Base-by-base conservation (phyloP, 2,113 vertebrate species). In the Miniopterus natalensis region DNA sequence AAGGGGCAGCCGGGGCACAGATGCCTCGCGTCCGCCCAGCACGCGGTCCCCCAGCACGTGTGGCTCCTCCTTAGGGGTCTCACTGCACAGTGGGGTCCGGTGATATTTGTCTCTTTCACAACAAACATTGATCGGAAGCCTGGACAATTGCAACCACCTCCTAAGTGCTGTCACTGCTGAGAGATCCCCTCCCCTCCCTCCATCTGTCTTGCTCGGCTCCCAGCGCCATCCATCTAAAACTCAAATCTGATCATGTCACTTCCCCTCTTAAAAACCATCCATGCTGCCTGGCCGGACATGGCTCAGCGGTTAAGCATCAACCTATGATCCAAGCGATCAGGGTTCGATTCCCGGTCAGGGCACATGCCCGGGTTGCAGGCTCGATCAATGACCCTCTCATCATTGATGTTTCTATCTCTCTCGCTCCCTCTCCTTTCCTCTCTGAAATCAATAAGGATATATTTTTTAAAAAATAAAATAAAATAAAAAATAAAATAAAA, bases 211-310 rank as follows among this genome's bases (percentile, higher is more conserved):
- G 3, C 51, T 94, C 45, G 85, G 59, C 42, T 20, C 7, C 78
- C 63, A 45, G 42, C 45, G 25, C 27, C 79, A 66, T 88, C 70
- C n/a, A 45, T 90, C 55, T 57, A 57, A 71, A 92, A n/a, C 66
- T 51, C 55, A 94, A 57, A 74, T 81, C 47, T 42, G 68, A 93
- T 84, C 92, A 95, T 61, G 85, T 90, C 80, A 95, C 29, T 88
- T 81, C 59, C 42, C 75, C 51, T 94, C 90, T 95, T 92, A 71
- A 45, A 94, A 95, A 31, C 53, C 55, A 74, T 92, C 96, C 53
- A 29, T 73, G 84, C 12, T 36, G 36, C 36, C 36, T 2, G 36
- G 36, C 36, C 36, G 36, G 36, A 36, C 36, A 36, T 36, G 36
- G 36, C 36, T 36, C 36, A 36, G 36, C 36, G 2, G 36, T 36